Evolutionary conservation across 1,140 invertebrate genomes (phyloP).

Genomic region (Drosophila punjabiensis): DNA sequence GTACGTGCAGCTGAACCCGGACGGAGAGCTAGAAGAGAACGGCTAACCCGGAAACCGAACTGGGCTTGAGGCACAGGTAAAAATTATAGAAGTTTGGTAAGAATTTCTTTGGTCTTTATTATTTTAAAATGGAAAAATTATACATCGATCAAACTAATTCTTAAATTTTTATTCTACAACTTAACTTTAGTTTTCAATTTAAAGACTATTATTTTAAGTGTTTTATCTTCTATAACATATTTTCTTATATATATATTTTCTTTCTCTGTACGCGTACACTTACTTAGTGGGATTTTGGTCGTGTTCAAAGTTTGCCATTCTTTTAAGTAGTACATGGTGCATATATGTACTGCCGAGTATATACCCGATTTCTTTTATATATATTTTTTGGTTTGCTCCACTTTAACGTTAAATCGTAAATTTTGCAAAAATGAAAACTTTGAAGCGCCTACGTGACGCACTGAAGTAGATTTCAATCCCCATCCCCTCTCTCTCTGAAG

Average conservation of each 20-base stretch:
- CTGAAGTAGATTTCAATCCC: constrained; percentile 67
- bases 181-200: too few species aligned
- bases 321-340: constrained; percentile 75
- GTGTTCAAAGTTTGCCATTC: constrained; percentile 81
- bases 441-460: constrained; percentile 85
- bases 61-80: background rate
- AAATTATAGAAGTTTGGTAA: background rate
- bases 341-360: constrained; percentile 26
- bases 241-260: too few species aligned
- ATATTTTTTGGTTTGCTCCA: constrained; percentile 58
- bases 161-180: background rate
- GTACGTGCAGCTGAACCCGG: constrained; percentile 78
- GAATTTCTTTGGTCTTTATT: background rate
- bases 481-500: background rate
- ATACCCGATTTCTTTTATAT: constrained; percentile 17
- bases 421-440: constrained; percentile 82
- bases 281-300: constrained; percentile 83
- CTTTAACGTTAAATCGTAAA: constrained; percentile 84
- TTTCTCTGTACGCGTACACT: constrained; percentile 50
- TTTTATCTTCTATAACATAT: too few species aligned
- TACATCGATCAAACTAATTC: background rate
- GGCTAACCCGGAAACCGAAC: constrained; percentile 24
- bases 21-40: background rate
- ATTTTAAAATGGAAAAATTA: rapidly evolving
- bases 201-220: background rate